These are phyloP conservation scores for Cryptocephalus primarius DNA, from an alignment of 2,888 invertebrate genomes.

Conservation along the genomic window DNA sequence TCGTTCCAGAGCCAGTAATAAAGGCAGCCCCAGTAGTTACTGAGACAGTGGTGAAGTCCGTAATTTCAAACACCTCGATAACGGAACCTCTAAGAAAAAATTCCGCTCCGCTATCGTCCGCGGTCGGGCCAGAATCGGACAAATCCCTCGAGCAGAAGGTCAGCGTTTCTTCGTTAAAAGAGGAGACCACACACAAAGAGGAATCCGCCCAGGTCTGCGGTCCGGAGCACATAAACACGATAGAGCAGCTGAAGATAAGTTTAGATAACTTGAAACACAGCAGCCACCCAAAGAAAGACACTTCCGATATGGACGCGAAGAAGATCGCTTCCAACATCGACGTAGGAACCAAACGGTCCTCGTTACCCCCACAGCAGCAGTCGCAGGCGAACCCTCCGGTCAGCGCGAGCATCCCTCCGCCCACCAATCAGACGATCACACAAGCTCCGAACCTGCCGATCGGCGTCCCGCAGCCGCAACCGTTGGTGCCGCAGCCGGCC, in stretches of 20 bases:
- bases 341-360: slow-evolving; percentile 11
- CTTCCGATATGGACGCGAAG: slow-evolving; percentile 19
- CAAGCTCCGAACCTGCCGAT: slow-evolving; percentile 1
- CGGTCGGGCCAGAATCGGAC: slow-evolving; percentile 13
- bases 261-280: slow-evolving; percentile 46
- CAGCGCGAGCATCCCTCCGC: background rate
- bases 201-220: slow-evolving; percentile 34
- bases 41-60: background rate
- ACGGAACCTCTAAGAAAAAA: slow-evolving; percentile 20
- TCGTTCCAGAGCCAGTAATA: background rate
- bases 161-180: slow-evolving; percentile 24
- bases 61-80: background rate
- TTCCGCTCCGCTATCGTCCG: slow-evolving; percentile 24
- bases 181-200: slow-evolving; percentile 19
- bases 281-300: slow-evolving; percentile 34
- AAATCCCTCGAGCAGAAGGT: slow-evolving; percentile 25
- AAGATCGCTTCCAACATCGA: slow-evolving; percentile 23
- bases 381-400: slow-evolving; percentile 4
- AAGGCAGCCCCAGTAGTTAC: background rate
- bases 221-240: slow-evolving; percentile 41
- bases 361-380: slow-evolving; percentile 6
- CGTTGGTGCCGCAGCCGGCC: slow-evolving; percentile 1
- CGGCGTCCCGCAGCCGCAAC: background rate
- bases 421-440: background rate
- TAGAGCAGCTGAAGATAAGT: slow-evolving; percentile 47